A percentile compares a stretch with the other conserved stretches of the same genome.
Evolutionary conservation across 2,113 vertebrate species (phyloP).

Genomic region (Sapayoa aenigma): DNA sequence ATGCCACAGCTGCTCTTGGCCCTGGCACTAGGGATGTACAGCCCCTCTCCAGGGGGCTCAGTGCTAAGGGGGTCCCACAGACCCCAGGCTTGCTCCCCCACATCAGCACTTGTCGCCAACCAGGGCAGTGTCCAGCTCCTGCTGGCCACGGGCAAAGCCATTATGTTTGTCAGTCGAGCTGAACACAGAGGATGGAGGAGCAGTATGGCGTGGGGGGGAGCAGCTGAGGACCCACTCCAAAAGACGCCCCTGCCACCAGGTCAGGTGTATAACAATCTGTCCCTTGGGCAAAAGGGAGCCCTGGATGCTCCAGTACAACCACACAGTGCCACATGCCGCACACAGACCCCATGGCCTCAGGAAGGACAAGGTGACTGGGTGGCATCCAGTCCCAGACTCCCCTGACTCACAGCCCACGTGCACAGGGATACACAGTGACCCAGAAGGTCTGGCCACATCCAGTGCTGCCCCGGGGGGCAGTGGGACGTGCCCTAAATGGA

Average conservation of each 20-base stretch:
- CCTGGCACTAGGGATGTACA: neutral
- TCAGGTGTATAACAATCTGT: neutral
- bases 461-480: neutral
- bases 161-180: fast-evolving
- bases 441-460: neutral
- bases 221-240: neutral
- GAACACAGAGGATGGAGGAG: neutral
- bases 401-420: neutral
- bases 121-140: fast-evolving
- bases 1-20: neutral
- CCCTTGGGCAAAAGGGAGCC: neutral
- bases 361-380: fast-evolving
- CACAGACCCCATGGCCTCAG: neutral
- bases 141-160: fast-evolving
- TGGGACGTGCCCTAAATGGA: neutral
- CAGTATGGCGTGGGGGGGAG: neutral
- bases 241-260: neutral
- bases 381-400: fast-evolving
- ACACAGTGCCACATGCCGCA: neutral
- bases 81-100: neutral
- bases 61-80: neutral
- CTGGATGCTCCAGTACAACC: fast-evolving
- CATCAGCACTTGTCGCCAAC: neutral
- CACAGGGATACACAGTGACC: fast-evolving
- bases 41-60: neutral